Conservation (phyloP, 2,888 invertebrate genomes). For the Leptinotarsa juncta region DNA sequence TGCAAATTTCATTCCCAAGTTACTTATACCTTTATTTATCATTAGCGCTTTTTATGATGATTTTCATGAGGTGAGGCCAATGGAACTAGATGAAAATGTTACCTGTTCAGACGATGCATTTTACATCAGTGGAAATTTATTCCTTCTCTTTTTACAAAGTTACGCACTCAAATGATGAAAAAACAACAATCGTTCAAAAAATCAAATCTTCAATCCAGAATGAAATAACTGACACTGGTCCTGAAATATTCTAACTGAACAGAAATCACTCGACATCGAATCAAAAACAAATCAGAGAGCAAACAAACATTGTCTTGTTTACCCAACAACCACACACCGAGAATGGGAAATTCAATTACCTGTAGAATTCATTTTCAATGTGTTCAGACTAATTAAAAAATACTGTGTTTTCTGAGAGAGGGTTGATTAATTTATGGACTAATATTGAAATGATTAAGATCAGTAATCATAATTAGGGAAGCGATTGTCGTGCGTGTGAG, state of each 20-base stretch:
- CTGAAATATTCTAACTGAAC: background rate
- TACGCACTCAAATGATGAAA: too few species aligned
- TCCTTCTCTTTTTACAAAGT: too few species aligned
- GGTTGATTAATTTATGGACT: background rate
- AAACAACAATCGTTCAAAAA: background rate
- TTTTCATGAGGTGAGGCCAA: too few species aligned
- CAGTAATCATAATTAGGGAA: background rate
- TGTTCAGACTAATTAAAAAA: constrained; percentile 12
- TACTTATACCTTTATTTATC: too few species aligned
- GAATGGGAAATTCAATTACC: constrained; percentile 19
- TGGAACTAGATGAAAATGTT: too few species aligned
- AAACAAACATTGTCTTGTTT: constrained; percentile 16
- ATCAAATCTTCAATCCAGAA: background rate
- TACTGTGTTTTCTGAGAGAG: background rate
- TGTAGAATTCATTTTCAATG: constrained; percentile 1
- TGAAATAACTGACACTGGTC: background rate
- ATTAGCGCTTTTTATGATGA: too few species aligned
- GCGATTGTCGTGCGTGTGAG: too few species aligned
- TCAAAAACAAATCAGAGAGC: constrained; percentile 13
- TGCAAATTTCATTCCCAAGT: too few species aligned
- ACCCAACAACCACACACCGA: constrained; percentile 6
- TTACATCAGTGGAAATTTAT: too few species aligned
- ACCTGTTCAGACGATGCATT: too few species aligned
- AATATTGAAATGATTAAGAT: background rate
- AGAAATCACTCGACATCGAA: constrained; percentile 5